These are phyloP conservation scores for Burhinus bistriatus DNA, from an alignment of 2,113 vertebrate genomes.

Conservation along the genomic window DNA sequence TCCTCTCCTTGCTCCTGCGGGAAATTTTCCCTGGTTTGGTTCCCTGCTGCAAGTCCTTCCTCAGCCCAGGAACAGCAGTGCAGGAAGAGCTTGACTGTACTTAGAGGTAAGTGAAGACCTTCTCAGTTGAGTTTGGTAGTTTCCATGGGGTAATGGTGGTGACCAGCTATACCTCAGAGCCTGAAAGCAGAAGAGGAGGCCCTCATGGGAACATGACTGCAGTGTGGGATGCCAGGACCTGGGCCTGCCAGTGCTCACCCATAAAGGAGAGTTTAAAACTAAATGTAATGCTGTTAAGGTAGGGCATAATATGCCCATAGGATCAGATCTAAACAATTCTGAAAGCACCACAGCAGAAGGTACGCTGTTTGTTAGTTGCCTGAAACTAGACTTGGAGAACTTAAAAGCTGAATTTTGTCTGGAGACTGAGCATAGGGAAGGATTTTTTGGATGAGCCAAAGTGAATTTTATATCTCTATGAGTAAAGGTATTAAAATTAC, in stretches of 20 bases:
- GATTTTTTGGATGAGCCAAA: not conserved
- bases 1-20: not conserved
- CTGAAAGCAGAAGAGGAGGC: not conserved
- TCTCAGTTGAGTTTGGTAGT: not conserved
- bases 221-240: not conserved
- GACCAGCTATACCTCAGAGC: not conserved
- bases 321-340: not conserved
- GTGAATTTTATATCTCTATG: not conserved
- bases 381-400: not conserved
- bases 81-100: not conserved
- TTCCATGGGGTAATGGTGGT: not conserved
- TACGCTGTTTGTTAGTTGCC: not conserved
- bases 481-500: not conserved
- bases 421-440: not conserved
- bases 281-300: not conserved
- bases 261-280: not conserved
- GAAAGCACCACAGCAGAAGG: not conserved
- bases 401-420: not conserved
- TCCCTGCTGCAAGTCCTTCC: not conserved
- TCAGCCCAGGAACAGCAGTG: not conserved
- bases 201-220: fast-evolving
- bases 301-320: fast-evolving
- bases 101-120: not conserved
- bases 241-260: not conserved
- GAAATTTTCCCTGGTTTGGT: not conserved